A percentile compares a stretch with the other conserved stretches of the same genome.
phyloP scores from a whole-genome alignment of 2,113 vertebrate genomes.

The Ancistrus triradiatus region DNA sequence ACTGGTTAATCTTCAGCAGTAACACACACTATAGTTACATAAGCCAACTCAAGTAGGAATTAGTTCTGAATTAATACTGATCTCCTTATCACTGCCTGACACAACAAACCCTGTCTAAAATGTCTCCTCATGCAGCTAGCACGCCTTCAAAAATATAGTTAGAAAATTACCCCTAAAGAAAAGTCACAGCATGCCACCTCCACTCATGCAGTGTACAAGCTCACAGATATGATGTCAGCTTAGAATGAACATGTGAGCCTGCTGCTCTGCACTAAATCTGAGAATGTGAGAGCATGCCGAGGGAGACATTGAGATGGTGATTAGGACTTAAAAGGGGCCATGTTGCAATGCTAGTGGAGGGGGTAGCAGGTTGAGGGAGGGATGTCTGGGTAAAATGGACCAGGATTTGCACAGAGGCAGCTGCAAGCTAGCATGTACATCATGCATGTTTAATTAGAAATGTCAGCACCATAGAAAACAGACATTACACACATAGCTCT shows the following conservation, averaged over 20 bases:
- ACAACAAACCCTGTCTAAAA: no score
- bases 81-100: no score
- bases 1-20: no score
- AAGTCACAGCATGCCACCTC: no score
- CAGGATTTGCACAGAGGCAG: slow-evolving; percentile 22
- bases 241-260: neutral
- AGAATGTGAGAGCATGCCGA: neutral
- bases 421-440: slow-evolving; percentile 34
- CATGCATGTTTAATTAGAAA: slow-evolving; percentile 12
- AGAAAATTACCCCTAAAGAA: no score
- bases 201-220: no score
- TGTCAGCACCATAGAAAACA: slow-evolving; percentile 28
- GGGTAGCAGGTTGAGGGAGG: slow-evolving; percentile 7
- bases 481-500: slow-evolving; percentile 31
- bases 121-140: no score
- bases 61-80: no score
- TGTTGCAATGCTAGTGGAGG: slow-evolving; percentile 14
- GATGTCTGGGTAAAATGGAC: slow-evolving; percentile 26
- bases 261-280: neutral
- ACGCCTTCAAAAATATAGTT: no score
- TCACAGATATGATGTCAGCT: neutral
- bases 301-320: neutral
- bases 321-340: neutral
- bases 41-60: no score
- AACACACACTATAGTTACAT: no score